Evolutionary conservation across 2,113 vertebrate genomes (phyloP).

Genomic region (Oncorhynchus nerka): DNA sequence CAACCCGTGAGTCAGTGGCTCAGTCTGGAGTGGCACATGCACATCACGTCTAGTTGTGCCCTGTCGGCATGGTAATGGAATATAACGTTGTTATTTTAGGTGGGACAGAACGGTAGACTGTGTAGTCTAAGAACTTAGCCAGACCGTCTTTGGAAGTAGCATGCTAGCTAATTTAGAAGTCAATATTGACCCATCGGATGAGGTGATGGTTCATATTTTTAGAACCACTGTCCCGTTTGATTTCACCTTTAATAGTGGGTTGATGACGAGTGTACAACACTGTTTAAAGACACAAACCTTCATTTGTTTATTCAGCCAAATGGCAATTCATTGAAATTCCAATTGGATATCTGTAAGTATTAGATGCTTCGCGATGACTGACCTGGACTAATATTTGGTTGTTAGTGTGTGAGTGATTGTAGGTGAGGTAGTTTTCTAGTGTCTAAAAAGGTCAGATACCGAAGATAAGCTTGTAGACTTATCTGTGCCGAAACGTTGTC

Average conservation of each 20-base stretch:
- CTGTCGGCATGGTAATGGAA: slow-evolving; percentile 48
- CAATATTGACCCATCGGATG: slow-evolving; percentile 29
- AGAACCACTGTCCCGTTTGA: slow-evolving; percentile 20
- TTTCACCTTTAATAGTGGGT: slow-evolving; percentile 19
- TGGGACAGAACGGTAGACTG: slow-evolving; percentile 35
- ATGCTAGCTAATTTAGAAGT: slow-evolving; percentile 23
- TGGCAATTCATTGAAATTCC: too few species aligned
- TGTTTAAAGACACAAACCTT: slow-evolving; percentile 8
- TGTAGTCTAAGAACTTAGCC: slow-evolving; percentile 53
- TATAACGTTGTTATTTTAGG: slow-evolving; percentile 40
- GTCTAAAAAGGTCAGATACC: background rate
- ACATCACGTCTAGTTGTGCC: slow-evolving; percentile 41
- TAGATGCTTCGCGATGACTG: background rate
- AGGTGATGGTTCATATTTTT: slow-evolving; percentile 13
- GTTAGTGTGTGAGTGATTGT: background rate
- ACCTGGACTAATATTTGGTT: background rate
- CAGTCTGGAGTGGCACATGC: slow-evolving; percentile 28
- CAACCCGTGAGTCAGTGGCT: slow-evolving; percentile 46
- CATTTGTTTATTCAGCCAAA: background rate
- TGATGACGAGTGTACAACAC: slow-evolving; percentile 18
- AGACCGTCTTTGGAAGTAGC: slow-evolving; percentile 24
- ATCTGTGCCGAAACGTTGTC: too few species aligned
- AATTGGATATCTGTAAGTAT: too few species aligned
- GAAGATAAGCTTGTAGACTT: too few species aligned
- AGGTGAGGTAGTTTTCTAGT: background rate